A percentile compares a stretch with the other conserved stretches of the same genome.
Evolutionary conservation across 2,888 invertebrate species (phyloP).

Genomic region (Cactoblastis cactorum): DNA sequence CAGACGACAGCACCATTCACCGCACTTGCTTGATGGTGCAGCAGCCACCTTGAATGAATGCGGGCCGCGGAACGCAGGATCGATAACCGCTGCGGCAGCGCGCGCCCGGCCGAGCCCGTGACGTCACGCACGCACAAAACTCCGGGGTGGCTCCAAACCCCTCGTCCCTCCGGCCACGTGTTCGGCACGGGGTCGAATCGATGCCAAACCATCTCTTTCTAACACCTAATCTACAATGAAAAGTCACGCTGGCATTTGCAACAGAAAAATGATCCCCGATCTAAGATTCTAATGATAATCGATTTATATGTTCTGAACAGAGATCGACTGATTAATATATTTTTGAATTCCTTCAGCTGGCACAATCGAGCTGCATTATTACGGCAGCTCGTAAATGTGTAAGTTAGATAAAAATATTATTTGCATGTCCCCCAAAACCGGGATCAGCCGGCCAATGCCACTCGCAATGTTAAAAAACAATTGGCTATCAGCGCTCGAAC

Average conservation of each 20-base stretch:
- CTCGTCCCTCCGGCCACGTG: slow-evolving; percentile 31
- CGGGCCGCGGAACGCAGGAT: slow-evolving; percentile 26
- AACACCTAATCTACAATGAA: neutral
- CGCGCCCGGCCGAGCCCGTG: slow-evolving; percentile 35
- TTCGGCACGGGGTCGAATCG: slow-evolving; percentile 37
- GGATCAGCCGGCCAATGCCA: slow-evolving; percentile 20
- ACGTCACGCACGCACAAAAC: slow-evolving; percentile 37
- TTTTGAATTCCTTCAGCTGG: slow-evolving; percentile 28
- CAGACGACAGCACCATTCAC: slow-evolving; percentile 26
- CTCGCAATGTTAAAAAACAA: slow-evolving; percentile 15
- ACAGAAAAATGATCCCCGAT: neutral
- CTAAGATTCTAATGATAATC: neutral
- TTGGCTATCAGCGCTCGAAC: slow-evolving; percentile 12
- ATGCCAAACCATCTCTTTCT: slow-evolving; percentile 26
- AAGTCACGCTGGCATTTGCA: neutral
- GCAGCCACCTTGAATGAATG: slow-evolving; percentile 43
- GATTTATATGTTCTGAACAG: neutral
- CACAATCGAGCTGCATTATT: slow-evolving; percentile 27
- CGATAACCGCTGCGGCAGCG: slow-evolving; percentile 41
- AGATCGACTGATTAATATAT: slow-evolving; percentile 16
- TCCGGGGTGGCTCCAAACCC: slow-evolving; percentile 16
- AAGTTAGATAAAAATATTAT: slow-evolving; percentile 18
- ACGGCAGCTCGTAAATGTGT: slow-evolving; percentile 18
- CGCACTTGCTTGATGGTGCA: slow-evolving; percentile 29
- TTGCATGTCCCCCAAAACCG: slow-evolving; percentile 19